A percentile compares a stretch with the other conserved stretches of the same genome.
These are phyloP conservation scores for Xestia xanthographa DNA, from an alignment of 2,888 invertebrate species.

Conservation along the genomic window DNA sequence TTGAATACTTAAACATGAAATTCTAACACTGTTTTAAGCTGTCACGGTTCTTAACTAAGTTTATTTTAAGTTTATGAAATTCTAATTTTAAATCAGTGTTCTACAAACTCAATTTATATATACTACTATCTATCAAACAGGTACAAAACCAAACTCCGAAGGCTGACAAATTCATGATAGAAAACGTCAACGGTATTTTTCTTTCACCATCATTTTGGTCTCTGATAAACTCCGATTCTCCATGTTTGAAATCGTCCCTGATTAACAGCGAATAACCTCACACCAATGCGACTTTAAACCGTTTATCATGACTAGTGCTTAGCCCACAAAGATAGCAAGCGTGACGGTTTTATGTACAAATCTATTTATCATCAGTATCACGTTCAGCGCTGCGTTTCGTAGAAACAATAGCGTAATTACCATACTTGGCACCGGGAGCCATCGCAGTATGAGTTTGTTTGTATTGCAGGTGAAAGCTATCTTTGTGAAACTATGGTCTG, in stretches of 20 bases:
- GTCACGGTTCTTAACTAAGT: no score
- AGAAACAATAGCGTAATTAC: constrained; percentile 52
- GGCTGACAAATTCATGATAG: not conserved
- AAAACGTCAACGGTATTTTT: not conserved
- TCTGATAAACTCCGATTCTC: not conserved
- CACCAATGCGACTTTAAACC: constrained; percentile 3
- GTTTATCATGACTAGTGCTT: constrained; percentile 28
- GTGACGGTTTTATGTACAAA: constrained; percentile 55
- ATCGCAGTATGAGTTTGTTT: constrained; percentile 30
- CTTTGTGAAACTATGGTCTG: not conserved
- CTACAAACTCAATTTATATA: not conserved
- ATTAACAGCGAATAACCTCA: constrained; percentile 10
- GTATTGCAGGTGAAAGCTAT: constrained; percentile 47
- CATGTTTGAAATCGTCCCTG: constrained; percentile 5
- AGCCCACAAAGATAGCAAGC: constrained; percentile 35
- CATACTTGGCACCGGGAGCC: constrained; percentile 48
- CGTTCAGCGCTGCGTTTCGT: constrained; percentile 32
- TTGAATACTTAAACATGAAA: not conserved
- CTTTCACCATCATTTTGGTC: not conserved
- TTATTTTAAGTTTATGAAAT: not conserved
- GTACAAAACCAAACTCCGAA: not conserved
- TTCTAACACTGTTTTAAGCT: no score
- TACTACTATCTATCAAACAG: not conserved
- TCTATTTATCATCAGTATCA: constrained; percentile 58
- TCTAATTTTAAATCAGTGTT: not conserved